phyloP scores from a whole-genome alignment of 2,113 vertebrate species.

The Craseonycteris thonglongyai region DNA sequence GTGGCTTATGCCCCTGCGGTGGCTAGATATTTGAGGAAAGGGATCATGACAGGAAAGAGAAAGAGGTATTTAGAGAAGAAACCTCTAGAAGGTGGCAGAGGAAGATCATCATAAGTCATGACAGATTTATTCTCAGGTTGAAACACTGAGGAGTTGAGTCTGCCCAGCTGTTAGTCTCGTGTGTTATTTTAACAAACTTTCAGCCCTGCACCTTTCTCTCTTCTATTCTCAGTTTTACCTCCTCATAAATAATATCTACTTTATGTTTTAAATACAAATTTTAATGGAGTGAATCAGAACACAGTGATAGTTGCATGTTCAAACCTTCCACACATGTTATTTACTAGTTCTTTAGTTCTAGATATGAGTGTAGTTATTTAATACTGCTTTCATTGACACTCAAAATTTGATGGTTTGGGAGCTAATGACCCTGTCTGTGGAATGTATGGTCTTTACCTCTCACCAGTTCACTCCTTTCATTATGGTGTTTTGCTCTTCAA shows the following conservation, averaged over 20 bases:
- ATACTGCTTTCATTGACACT: not conserved
- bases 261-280: not conserved
- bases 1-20: not conserved
- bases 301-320: not conserved
- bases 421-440: not conserved
- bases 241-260: not conserved
- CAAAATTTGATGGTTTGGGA: not conserved
- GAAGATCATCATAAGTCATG: not conserved
- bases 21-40: not conserved
- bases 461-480: not conserved
- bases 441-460: not conserved
- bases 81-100: not conserved
- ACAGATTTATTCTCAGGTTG: not conserved
- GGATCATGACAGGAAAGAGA: not conserved
- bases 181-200: not conserved
- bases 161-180: not conserved
- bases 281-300: not conserved
- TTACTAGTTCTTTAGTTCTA: not conserved
- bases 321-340: not conserved
- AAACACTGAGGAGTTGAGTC: not conserved
- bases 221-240: not conserved
- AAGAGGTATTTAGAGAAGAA: not conserved
- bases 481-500: not conserved
- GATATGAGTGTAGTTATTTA: not conserved
- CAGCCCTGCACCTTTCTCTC: not conserved